Base-by-base conservation (phyloP, 2,888 invertebrate genomes). In the Catocala sponsa region DNA sequence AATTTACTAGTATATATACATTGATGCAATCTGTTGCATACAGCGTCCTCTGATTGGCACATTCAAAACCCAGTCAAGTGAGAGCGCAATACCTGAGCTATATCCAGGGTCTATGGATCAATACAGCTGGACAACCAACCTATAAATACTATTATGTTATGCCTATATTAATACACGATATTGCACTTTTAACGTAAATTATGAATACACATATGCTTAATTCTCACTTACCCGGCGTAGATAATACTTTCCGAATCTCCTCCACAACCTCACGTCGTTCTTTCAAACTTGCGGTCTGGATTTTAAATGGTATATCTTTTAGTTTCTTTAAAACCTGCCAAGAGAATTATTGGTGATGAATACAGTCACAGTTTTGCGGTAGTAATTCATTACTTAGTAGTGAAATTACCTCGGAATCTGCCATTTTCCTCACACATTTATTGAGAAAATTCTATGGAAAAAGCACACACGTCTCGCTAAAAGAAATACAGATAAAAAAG, bases 261-360 rank as follows among this genome's bases (percentile, higher is more conserved):
- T 96, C 90, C 70, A 97, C 92, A 81, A 97, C 95, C 86, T 95
- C 94, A 84, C 95, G 95, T 83, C 97, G 95, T 83, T 96, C 96
- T 84, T 95, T 96, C 84, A 96, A 92, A 91, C 97, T 97, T 73
- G 97, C 95, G 81, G 96, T 96, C 88, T 97, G 97, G 81, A 97
- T 95, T 90, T 95, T 96, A 86, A 95, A 95, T 62, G 97, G 96
- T 82, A 97, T 94, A 94, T 97, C 97, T 89, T 97, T 97, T 76
- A 97, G 91, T 82, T 95, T 96, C 90, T 95, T 96, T 74, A 95
- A 90, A 76, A 97, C 92, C 97, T 97, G 91, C 63, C 56, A 75
- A 83, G 55, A 81, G 62, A 84, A 66, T 63, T 35, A 68, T 65
- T 15, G 51, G 61, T 78, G 56, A 65, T 65, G 58, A 68, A 71